Base-by-base conservation (phyloP, 2,888 invertebrate species). In the Drosophila planitibia region DNA sequence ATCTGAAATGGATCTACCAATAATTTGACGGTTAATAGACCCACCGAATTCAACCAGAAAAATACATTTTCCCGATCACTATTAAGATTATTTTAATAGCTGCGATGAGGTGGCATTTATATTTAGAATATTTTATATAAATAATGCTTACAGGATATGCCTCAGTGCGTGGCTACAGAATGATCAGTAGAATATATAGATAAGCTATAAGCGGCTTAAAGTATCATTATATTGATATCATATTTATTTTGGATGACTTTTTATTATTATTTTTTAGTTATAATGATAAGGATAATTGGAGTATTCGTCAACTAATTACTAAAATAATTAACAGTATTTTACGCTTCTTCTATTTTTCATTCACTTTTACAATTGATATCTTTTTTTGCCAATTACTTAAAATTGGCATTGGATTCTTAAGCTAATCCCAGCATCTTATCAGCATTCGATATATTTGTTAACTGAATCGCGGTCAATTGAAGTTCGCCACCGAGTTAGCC, bases 101-200 rank as follows among this genome's bases (percentile, higher is more conserved):
- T 47, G n/a, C 41, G 61, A 62, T 65, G 54, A 69, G 35, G 52
- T 49, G 32, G 19, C n/a, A 32, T 53, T 33, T 33, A 7, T 35
- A n/a, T 30, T 63, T 30, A 6, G 35, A 19, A 47, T 7, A 59
- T 44, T 72, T 41, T 22, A 25, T 37, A 37, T 62, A 54, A 55
- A 62, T 37, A 59, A 28, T 33, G 33, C 9, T 30, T 4, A 1
- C 39, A 35, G 55, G 37, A 25, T 33, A 68, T 51, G 85, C 75
- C 9, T 35, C 70, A 71, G 22, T 79, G 88, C 71, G 30, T 58
- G 53, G 44, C 59, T 22, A 5, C 16, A 53, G 58, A 64, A 59
- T 81, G 69, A 54, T 41, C 19, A 16, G 55, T 54, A 37, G 30
- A n/a, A 9, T 72, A 72, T 64, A 60, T 55, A 30, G 19, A n/a